Evolutionary conservation across 2,888 invertebrate species (phyloP).

Genomic region (Atethmia centrago): DNA sequence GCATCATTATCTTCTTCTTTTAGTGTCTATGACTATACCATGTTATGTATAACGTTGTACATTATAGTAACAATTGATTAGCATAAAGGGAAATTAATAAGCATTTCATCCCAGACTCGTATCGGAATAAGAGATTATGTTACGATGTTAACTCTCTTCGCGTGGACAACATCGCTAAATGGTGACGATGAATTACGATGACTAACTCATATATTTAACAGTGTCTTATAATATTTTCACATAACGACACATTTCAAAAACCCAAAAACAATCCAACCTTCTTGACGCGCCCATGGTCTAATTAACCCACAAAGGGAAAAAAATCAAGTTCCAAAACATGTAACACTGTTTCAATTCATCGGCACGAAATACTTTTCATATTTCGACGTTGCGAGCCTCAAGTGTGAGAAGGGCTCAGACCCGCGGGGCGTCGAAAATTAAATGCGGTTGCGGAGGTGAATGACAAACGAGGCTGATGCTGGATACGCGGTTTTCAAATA

Average conservation of each 20-base stretch:
- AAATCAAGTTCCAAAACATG: constrained; percentile 44
- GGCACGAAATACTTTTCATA: constrained; percentile 63
- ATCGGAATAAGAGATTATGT: constrained; percentile 4
- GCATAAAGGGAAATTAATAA: too few species aligned
- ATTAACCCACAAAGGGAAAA: constrained; percentile 60
- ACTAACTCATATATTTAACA: neutral
- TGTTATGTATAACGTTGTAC: too few species aligned
- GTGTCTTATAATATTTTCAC: neutral
- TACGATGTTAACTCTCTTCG: constrained; percentile 4
- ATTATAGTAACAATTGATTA: too few species aligned
- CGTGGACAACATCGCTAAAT: constrained; percentile 16
- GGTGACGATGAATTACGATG: neutral
- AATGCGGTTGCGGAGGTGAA: constrained; percentile 75
- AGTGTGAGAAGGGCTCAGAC: constrained; percentile 65
- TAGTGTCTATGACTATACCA: too few species aligned
- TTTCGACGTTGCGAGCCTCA: constrained; percentile 54
- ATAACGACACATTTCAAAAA: neutral
- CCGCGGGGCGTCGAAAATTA: constrained; percentile 73
- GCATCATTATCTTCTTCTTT: too few species aligned
- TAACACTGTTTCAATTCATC: constrained; percentile 63
- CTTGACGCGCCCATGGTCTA: constrained; percentile 28
- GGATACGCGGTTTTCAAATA: constrained; percentile 56
- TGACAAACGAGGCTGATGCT: constrained; percentile 76
- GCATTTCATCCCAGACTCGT: too few species aligned
- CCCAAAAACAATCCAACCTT: constrained; percentile 28